Evolutionary conservation across 1,140 invertebrate genomes (phyloP), one percentile per base, ranked within the genome.

Genomic region (Varroa destructor): DNA sequence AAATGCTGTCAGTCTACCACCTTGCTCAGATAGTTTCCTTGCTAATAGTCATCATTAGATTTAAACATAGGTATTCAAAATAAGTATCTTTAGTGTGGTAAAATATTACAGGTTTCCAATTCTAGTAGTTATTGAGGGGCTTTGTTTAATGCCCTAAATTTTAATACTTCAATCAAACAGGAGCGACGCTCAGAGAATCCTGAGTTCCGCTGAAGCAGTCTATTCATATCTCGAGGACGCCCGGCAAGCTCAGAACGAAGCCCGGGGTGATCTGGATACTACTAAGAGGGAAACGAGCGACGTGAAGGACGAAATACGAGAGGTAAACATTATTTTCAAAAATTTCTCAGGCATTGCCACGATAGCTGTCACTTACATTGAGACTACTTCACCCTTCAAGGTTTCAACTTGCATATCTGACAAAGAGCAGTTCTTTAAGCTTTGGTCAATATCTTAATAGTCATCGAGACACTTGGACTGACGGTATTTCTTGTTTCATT

Each of bases 271-370:
- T 54, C 93, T 95, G 75, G 81, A 86, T 55, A 86, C 86, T 78
- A 91, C 91, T 0, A 87, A 87, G 72, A 81, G 81, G 43, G 88
- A 93, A 76, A 92, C 95, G 55, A 79, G 81, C 43, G 81, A 85
- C 72, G 88, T 89, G 8, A 84, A 89, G 75, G 81, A 81, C 72
- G 88, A 93, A 81, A 82, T 96, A 43, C 81, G 82, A 36, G 80
- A 82, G 78, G 84, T 85, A 77, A 75, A 54, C n/a, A 55, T 25
- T 6, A 61, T 37, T 37, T 5, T 25, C 25, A 25, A 25, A 36
- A 42, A 36, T 36, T 58, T 12, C 10, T 10, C 10, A 56, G n/a
- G 55, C 25, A 58, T 3, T 58, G 25, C 25, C 57, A 36, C 25
- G 25, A 25, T 25, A 25, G 25, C 25, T 25, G 25, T 25, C 25